phyloP scores from a whole-genome alignment of 2,113 vertebrate genomes.

The Ictidomys tridecemlineatus region DNA sequence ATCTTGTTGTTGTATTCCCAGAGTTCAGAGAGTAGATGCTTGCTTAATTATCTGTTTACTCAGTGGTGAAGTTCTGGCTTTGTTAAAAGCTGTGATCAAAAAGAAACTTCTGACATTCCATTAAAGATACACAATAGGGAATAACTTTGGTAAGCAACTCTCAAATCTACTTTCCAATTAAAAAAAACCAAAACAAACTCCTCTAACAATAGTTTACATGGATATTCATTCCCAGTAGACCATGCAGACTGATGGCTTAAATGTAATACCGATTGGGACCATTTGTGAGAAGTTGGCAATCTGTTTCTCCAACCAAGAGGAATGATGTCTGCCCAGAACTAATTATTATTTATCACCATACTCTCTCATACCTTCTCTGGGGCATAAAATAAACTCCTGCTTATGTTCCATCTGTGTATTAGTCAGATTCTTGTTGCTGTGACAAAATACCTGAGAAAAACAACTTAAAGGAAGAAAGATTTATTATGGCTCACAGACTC shows the following conservation, averaged over 20 bases:
- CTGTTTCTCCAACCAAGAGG: neutral
- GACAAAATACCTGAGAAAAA: neutral
- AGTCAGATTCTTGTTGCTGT: neutral
- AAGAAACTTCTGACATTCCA: neutral
- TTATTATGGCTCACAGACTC: neutral
- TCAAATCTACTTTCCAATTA: neutral
- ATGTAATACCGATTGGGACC: neutral
- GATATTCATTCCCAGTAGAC: neutral
- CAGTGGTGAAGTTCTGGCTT: neutral
- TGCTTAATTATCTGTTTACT: slow-evolving; percentile 29
- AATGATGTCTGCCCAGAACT: neutral
- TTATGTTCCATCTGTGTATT: neutral
- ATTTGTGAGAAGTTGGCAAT: slow-evolving; percentile 3
- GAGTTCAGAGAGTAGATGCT: neutral
- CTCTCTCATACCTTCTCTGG: neutral
- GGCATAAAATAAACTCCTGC: neutral
- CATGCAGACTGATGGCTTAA: neutral
- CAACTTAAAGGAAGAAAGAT: neutral
- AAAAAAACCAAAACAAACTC: neutral
- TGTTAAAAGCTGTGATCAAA: slow-evolving; percentile 14
- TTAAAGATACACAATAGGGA: neutral
- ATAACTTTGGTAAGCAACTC: neutral
- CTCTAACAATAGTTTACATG: neutral
- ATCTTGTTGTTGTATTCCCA: neutral
- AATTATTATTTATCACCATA: neutral